Conservation (phyloP, 1,140 invertebrate species). For the Cyrtorhinus lividipennis region DNA sequence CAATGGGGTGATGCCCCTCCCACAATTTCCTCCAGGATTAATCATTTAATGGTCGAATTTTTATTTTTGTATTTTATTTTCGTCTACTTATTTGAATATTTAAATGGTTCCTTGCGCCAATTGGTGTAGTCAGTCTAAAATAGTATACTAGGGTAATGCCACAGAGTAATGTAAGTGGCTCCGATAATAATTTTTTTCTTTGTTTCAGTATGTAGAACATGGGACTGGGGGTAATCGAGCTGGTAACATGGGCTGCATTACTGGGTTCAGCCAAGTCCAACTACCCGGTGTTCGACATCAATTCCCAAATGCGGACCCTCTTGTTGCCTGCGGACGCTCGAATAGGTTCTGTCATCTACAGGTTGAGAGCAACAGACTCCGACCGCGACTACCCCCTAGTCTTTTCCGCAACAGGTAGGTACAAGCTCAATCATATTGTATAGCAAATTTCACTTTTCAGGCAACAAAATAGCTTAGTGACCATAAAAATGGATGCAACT, state of each 20-base stretch:
- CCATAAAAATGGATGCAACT: too few relatives aligned
- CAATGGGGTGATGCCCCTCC: too few relatives aligned
- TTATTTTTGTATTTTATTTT: too few relatives aligned
- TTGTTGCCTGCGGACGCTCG: constrained; percentile 65
- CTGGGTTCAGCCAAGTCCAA: constrained; percentile 19
- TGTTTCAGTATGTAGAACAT: constrained; percentile 15
- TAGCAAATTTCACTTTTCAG: background rate
- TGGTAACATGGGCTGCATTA: constrained; percentile 13
- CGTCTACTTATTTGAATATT: too few relatives aligned
- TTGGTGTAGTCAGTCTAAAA: too few relatives aligned
- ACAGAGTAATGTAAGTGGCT: too few relatives aligned
- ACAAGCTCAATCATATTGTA: too few relatives aligned
- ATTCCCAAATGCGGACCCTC: constrained; percentile 61
- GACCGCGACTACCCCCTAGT: constrained; percentile 71
- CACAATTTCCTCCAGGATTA: too few relatives aligned
- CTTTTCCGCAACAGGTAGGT: constrained; percentile 58
- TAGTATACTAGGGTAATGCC: too few relatives aligned
- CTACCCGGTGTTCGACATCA: constrained; percentile 49
- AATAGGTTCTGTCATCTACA: constrained; percentile 67
- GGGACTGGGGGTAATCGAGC: constrained; percentile 10
- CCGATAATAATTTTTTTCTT: too few relatives aligned
- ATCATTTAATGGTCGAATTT: too few relatives aligned
- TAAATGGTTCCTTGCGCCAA: too few relatives aligned
- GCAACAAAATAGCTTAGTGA: background rate
- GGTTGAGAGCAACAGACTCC: constrained; percentile 68